These are phyloP conservation scores for Neomicropteryx cornuta DNA, from an alignment of 1,140 invertebrate genomes.

Conservation along the genomic window DNA sequence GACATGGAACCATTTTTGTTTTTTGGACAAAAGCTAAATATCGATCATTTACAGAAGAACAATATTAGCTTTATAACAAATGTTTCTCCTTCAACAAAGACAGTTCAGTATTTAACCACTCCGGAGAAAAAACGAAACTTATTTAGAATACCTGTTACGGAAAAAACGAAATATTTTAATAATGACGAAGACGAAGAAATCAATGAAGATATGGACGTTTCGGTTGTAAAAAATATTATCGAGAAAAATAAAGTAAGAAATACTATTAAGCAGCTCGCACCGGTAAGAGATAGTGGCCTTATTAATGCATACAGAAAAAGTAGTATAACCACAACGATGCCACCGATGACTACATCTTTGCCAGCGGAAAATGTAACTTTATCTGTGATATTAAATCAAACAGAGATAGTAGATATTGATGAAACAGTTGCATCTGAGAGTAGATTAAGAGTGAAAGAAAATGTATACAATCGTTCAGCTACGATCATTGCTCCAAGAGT, in stretches of 20 bases:
- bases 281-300: constrained; percentile 30
- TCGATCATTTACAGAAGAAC: constrained; percentile 25
- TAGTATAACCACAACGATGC: constrained; percentile 24
- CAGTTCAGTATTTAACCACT: constrained; percentile 36
- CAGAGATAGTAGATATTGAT: constrained; percentile 5
- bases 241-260: constrained; percentile 41
- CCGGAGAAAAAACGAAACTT: constrained; percentile 40
- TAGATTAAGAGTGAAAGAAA: too few relatives aligned
- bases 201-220: constrained; percentile 41
- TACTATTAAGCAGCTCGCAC: constrained; percentile 34
- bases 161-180: constrained; percentile 31
- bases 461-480: too few relatives aligned
- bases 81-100: constrained; percentile 38
- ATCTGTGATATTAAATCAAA: constrained; percentile 20
- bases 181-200: constrained; percentile 37
- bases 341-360: constrained; percentile 18
- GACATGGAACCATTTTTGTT: constrained; percentile 58
- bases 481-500: too few relatives aligned
- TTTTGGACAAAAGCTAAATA: constrained; percentile 53
- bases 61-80: constrained; percentile 32
- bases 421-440: too few relatives aligned
- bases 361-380: constrained; percentile 24
- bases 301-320: constrained; percentile 35
- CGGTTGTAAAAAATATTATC: constrained; percentile 38
- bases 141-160: constrained; percentile 34